Evolutionary conservation across 2,888 invertebrate genomes (phyloP).

Genomic region (Lasius platythorax): DNA sequence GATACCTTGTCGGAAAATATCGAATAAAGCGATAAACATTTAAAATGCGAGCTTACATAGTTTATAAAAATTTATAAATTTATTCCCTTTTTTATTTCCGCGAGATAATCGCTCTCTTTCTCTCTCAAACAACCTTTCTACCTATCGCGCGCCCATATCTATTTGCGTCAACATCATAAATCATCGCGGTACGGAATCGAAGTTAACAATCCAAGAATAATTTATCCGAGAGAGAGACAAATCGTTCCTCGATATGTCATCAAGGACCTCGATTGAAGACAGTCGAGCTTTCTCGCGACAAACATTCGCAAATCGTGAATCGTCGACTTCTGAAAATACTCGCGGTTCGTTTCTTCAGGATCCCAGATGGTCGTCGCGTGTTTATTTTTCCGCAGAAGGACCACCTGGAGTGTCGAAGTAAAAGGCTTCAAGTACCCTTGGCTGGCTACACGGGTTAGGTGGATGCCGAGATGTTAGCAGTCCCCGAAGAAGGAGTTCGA

Average conservation of each 20-base stretch:
- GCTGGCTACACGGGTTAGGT: background rate
- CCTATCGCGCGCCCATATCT: background rate
- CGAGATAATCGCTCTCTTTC: background rate
- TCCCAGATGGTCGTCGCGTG: background rate
- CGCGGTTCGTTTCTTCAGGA: background rate
- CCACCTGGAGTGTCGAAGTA: background rate
- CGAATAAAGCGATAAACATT: background rate
- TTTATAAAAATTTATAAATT: background rate
- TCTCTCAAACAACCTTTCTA: background rate
- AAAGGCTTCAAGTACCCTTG: background rate
- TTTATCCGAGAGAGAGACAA: constrained; percentile 12
- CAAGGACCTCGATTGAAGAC: background rate
- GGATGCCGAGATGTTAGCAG: background rate
- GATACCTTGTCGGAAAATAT: background rate
- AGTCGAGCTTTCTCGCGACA: background rate
- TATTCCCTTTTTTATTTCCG: background rate
- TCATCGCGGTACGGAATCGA: background rate
- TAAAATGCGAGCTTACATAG: background rate
- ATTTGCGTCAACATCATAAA: constrained; percentile 22
- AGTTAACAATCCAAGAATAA: constrained; percentile 28
- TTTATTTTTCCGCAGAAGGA: constrained; percentile 5
- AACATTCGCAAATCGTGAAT: background rate
- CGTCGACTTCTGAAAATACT: background rate
- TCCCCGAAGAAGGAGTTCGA: background rate
- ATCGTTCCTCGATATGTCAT: constrained; percentile 23